Conservation (phyloP, 2,888 invertebrate species). For the Steinernema hermaphroditum region DNA sequence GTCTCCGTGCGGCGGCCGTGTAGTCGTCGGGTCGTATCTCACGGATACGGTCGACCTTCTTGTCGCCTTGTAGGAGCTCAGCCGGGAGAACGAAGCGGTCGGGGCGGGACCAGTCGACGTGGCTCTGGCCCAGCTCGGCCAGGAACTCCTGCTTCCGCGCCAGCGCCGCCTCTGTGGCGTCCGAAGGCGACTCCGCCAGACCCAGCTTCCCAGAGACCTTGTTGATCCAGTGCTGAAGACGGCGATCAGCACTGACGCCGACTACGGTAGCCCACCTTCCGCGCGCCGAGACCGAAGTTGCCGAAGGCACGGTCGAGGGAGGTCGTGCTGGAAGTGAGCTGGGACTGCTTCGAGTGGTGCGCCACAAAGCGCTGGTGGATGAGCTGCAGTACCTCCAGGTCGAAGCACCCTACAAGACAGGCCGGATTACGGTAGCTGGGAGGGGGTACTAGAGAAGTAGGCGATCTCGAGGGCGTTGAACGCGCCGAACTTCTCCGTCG, state of each 20-base stretch:
- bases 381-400: conserved; percentile 6
- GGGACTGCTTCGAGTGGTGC: neutral
- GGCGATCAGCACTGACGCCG: no score
- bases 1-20: neutral
- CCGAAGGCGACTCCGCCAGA: neutral
- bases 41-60: conserved; percentile 16
- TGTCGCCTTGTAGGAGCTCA: conserved; percentile 10
- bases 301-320: conserved; percentile 19
- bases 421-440: neutral
- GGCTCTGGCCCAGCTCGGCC: conserved; percentile 5
- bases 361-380: conserved; percentile 18
- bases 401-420: neutral
- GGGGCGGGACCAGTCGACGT: conserved; percentile 18
- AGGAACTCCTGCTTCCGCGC: conserved; percentile 11
- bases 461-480: conserved; percentile 25
- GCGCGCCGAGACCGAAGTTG: neutral
- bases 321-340: conserved; percentile 13
- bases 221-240: neutral
- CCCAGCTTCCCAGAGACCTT: conserved; percentile 15
- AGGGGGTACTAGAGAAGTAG: conserved; percentile 3
- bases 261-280: neutral
- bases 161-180: conserved; percentile 5
- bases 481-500: neutral
- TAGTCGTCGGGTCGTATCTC: conserved; percentile 22
- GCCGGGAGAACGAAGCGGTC: conserved; percentile 11